Evolutionary conservation across 2,113 vertebrate genomes (phyloP).

Genomic region (Pontoporia blainvillei): DNA sequence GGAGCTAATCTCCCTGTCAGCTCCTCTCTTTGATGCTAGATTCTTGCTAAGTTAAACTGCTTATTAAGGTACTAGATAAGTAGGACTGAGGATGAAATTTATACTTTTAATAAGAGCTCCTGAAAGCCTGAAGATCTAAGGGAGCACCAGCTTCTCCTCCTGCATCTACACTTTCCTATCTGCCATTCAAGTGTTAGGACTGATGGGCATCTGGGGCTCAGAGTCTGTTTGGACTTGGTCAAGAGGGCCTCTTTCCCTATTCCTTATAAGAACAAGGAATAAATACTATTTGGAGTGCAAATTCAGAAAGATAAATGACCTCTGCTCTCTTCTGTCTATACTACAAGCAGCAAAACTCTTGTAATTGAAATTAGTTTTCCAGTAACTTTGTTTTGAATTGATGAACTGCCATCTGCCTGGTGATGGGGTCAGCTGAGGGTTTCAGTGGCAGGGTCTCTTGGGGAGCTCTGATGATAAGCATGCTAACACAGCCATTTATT

Average conservation of each 20-base stretch:
- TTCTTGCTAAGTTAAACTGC: background rate
- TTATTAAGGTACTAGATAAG: background rate
- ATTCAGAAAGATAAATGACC: constrained; percentile 45
- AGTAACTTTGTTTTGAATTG: constrained; percentile 58
- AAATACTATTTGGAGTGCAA: background rate
- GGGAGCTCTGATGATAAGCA: background rate
- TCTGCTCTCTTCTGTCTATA: constrained; percentile 16
- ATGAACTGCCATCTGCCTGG: constrained; percentile 37
- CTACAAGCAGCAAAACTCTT: background rate
- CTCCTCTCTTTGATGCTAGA: background rate
- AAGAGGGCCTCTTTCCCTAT: background rate
- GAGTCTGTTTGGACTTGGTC: background rate
- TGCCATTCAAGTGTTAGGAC: background rate
- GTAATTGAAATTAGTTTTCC: constrained; percentile 57
- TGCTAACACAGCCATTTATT: constrained; percentile 5
- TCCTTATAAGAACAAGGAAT: constrained; percentile 35
- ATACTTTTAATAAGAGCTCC: background rate
- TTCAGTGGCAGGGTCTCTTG: background rate
- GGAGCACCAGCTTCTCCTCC: background rate
- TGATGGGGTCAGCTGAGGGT: constrained; percentile 21
- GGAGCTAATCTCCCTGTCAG: no score
- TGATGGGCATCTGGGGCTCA: background rate
- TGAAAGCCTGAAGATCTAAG: background rate
- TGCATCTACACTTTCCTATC: background rate
- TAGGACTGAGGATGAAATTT: background rate